A percentile compares a stretch with the other conserved stretches of the same genome.
phyloP scores from a whole-genome alignment of 2,797 vertebrate genomes.

The Crenuchus spilurus region DNA sequence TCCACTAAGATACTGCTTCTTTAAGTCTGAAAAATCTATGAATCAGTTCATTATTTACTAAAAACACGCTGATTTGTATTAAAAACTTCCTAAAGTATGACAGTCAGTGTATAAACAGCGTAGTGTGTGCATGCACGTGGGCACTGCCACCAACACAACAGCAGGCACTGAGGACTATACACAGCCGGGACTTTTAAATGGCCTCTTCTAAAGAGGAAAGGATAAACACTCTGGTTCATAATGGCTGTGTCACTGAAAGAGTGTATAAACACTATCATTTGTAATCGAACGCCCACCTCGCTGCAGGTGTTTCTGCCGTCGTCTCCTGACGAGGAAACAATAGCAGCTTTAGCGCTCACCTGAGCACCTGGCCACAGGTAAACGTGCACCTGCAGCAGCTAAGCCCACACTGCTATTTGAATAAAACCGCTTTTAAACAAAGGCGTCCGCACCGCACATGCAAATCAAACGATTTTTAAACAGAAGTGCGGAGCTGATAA shows the following conservation, averaged over 20 bases:
- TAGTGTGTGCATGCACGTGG: background rate
- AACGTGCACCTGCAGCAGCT: constrained; percentile 1
- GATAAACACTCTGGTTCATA: background rate
- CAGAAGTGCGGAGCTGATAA: background rate
- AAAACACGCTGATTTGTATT: too few species aligned
- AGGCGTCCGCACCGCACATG: background rate
- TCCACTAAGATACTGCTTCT: too few species aligned
- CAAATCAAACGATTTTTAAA: background rate
- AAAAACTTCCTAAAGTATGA: too few species aligned
- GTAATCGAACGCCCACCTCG: constrained; percentile 63
- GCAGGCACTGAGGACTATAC: background rate
- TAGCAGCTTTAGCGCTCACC: constrained; percentile 55
- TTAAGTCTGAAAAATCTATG: too few species aligned
- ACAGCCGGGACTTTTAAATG: background rate
- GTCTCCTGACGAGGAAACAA: constrained; percentile 57
- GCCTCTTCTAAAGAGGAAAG: background rate
- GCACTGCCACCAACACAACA: background rate
- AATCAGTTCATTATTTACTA: too few species aligned
- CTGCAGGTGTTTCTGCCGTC: constrained; percentile 70
- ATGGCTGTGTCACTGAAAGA: constrained; percentile 59
- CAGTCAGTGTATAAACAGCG: too few species aligned
- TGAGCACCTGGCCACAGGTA: background rate
- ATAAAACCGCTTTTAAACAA: background rate
- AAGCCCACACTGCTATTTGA: background rate
- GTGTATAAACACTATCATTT: constrained; percentile 76